A percentile compares a stretch with the other conserved stretches of the same genome.
phyloP scores from a whole-genome alignment of 2,113 vertebrate species.

The Anoplopoma fimbria region DNA sequence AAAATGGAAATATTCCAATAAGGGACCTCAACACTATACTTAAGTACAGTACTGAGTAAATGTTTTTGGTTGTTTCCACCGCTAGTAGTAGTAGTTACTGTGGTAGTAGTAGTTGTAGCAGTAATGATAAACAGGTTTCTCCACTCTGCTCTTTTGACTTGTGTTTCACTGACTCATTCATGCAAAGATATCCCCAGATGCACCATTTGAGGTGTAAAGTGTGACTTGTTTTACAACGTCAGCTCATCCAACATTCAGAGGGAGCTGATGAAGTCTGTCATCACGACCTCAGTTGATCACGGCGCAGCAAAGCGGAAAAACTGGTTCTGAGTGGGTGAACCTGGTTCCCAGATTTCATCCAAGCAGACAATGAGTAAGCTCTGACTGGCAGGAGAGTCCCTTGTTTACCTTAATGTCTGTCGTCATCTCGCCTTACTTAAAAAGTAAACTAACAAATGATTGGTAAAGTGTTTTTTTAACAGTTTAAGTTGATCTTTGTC shows the following conservation, averaged over 20 bases:
- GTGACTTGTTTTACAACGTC: conserved; percentile 13
- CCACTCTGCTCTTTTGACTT: background rate
- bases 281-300: conserved; percentile 10
- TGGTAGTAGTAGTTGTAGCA: background rate
- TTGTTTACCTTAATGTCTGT: conserved; percentile 21
- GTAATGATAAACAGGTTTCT: background rate
- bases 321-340: conserved; percentile 30
- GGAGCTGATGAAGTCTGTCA: conserved; percentile 36
- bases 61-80: background rate
- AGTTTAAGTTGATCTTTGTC: background rate
- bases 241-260: conserved; percentile 33
- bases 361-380: conserved; percentile 51
- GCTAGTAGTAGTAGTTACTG: background rate
- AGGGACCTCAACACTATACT: background rate
- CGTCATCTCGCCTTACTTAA: background rate
- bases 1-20: background rate
- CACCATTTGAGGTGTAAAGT: conserved; percentile 14
- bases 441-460: background rate
- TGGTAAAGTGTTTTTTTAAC: background rate
- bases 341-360: conserved; percentile 24
- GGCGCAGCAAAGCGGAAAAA: conserved; percentile 10
- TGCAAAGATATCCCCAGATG: background rate
- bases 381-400: conserved; percentile 34
- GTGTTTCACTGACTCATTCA: background rate
- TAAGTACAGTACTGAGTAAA: background rate